Evolutionary conservation across 2,113 vertebrate genomes (phyloP), one percentile per base, ranked within the genome.

Genomic region (Brachionichthys hirsutus): DNA sequence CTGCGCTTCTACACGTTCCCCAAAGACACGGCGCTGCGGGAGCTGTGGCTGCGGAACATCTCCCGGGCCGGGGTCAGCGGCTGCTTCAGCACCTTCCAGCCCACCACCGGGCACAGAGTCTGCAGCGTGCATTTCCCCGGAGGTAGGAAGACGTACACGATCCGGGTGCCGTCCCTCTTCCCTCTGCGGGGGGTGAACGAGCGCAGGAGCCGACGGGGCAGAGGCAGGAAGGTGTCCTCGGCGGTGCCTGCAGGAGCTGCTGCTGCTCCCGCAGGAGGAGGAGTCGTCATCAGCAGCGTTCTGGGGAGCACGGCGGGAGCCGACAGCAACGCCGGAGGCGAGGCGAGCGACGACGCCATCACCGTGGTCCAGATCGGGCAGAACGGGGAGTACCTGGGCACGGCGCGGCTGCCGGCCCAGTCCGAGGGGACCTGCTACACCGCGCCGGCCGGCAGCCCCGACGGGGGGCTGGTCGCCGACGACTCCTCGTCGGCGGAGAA

Each of bases 1-100:
- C 91, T 98, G 81, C 94, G 95, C 70, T 98, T 98, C 88, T 98
- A 98, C 89, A 98, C 96, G 51, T 98, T 98, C 83, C 96, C 96
- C 15, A 98, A 98, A 90, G 95, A 98, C 83, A 85, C 89, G 61
- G 88, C 93, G 85, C 92, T 96, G 74, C 87, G 96, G 65, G 94
- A 95, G 82, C 91, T 92, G 59, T 98, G 96, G 96, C 93, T 98
- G 69, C 93, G 96, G 93, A 98, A 98, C 87, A 95, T 97, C 85
- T 98, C 96, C 57, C 93, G 96, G 72, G 94, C 95, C 62, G 96
- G 96, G 77, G 96, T 98, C 80, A 95, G 93, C 84, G 96, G 96
- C 79, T 98, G 96, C 85, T 98, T 98, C 88, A 97, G 94, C 86
- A 98, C 96, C 81, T 98, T 98, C 85, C 94, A 98, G 80, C 96